Evolutionary conservation across 2,113 vertebrate species (phyloP).

Genomic region (Numida meleagris): DNA sequence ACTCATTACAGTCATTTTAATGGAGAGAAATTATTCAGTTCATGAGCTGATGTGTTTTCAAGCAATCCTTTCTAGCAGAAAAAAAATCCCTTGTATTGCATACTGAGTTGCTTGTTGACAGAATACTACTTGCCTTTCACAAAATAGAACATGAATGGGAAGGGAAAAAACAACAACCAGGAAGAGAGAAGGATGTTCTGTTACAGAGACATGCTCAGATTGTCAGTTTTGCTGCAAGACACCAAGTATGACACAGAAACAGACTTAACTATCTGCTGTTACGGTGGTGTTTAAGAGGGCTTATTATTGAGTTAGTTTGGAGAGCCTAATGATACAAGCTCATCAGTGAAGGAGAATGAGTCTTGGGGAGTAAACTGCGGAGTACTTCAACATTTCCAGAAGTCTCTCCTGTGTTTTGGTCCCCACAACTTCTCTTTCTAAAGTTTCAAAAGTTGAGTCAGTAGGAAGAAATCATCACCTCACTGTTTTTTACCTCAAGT

Average conservation of each 20-base stretch:
- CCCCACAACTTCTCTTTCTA: background rate
- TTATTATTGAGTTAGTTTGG: background rate
- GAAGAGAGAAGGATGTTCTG: background rate
- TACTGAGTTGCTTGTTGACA: background rate
- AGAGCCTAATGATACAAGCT: background rate
- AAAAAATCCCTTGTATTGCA: background rate
- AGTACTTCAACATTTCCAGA: background rate
- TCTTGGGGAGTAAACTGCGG: background rate
- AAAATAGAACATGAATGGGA: background rate
- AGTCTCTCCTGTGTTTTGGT: background rate
- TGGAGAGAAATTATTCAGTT: background rate
- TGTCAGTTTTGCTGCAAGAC: background rate
- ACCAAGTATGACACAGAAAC: background rate
- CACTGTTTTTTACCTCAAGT: background rate
- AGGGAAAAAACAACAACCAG: background rate
- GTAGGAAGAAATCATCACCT: background rate
- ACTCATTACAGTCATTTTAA: background rate
- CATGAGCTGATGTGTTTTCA: background rate
- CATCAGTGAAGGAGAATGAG: background rate
- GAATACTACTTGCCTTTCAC: background rate
- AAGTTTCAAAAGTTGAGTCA: background rate
- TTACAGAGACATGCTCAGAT: background rate
- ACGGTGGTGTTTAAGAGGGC: background rate
- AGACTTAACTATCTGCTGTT: background rate
- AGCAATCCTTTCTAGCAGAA: background rate